These are phyloP conservation scores for Elephas maximus DNA, from an alignment of 2,113 vertebrate genomes.

Conservation along the genomic window DNA sequence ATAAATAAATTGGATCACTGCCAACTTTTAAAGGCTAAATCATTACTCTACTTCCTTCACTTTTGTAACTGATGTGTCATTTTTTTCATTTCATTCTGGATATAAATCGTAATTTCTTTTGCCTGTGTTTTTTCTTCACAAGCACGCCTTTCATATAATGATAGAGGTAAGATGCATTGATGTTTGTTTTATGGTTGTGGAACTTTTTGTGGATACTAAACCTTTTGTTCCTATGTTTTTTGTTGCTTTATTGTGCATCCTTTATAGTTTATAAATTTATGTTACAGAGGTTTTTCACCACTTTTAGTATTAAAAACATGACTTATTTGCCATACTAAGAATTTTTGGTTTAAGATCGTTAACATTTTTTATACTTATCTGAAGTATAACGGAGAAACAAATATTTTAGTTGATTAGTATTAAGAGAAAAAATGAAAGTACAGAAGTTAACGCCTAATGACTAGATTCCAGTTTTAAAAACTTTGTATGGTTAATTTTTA, in stretches of 20 bases:
- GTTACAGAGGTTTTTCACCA: not conserved
- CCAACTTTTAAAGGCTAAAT: slow-evolving; percentile 65
- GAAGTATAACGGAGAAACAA: slow-evolving; percentile 47
- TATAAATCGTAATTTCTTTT: slow-evolving; percentile 94
- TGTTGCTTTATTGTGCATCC: slow-evolving; percentile 77
- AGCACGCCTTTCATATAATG: slow-evolving; percentile 99
- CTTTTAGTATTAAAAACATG: slow-evolving; percentile 59
- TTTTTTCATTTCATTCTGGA: slow-evolving; percentile 88
- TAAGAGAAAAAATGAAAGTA: not conserved
- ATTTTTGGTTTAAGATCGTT: slow-evolving; percentile 57
- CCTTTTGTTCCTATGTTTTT: slow-evolving; percentile 64
- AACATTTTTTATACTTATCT: slow-evolving; percentile 32
- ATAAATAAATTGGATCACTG: slow-evolving; percentile 65
- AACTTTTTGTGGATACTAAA: slow-evolving; percentile 83
- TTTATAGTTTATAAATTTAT: slow-evolving; percentile 69
- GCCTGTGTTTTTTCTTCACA: slow-evolving; percentile 94
- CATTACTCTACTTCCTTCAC: slow-evolving; percentile 76
- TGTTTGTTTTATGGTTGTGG: slow-evolving; percentile 87
- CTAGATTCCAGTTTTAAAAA: slow-evolving; percentile 25
- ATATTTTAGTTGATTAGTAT: slow-evolving; percentile 1
- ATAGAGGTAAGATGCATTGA: slow-evolving; percentile 98
- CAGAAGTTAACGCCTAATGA: slow-evolving; percentile 25
- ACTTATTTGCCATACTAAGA: slow-evolving; percentile 55
- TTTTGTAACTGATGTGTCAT: slow-evolving; percentile 84
- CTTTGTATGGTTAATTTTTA: slow-evolving; percentile 53